phyloP scores from a whole-genome alignment of 2,888 invertebrate genomes.

The Blomia tropicalis region DNA sequence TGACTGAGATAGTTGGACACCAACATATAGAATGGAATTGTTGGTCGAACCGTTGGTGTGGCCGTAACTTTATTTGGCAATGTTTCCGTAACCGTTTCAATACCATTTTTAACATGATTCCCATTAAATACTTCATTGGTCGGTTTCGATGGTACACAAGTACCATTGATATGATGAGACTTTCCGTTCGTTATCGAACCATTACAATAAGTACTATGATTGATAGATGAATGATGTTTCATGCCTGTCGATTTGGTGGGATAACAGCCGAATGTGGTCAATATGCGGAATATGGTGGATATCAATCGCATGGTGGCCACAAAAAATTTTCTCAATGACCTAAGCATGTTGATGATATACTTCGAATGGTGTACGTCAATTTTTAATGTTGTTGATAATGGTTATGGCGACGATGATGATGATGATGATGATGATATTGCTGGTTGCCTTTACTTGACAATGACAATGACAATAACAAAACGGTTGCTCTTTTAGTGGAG shows the following conservation, averaged over 20 bases:
- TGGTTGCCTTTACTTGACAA: too few relatives aligned
- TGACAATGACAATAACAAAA: too few relatives aligned
- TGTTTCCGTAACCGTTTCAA: neutral
- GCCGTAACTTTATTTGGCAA: neutral
- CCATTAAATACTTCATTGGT: too few relatives aligned
- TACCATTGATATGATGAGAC: neutral
- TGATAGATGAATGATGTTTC: neutral
- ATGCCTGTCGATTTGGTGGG: neutral
- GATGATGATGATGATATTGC: too few relatives aligned
- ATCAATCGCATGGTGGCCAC: neutral
- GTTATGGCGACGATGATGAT: too few relatives aligned
- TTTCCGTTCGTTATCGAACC: neutral
- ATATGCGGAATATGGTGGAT: neutral
- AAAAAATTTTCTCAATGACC: neutral
- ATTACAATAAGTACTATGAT: neutral
- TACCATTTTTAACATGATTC: too few relatives aligned
- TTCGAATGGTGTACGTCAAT: too few relatives aligned
- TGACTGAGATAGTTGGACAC: conserved; percentile 35
- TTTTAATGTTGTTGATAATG: too few relatives aligned
- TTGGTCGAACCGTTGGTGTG: neutral
- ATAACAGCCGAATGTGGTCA: neutral
- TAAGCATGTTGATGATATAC: neutral
- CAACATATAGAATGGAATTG: neutral
- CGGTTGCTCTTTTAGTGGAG: too few relatives aligned
- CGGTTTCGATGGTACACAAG: neutral